Percentiles rank a stretch among this genome's conserved stretches.
Conservation (phyloP, 2,113 vertebrate genomes). For the Ancistrus triradiatus region DNA sequence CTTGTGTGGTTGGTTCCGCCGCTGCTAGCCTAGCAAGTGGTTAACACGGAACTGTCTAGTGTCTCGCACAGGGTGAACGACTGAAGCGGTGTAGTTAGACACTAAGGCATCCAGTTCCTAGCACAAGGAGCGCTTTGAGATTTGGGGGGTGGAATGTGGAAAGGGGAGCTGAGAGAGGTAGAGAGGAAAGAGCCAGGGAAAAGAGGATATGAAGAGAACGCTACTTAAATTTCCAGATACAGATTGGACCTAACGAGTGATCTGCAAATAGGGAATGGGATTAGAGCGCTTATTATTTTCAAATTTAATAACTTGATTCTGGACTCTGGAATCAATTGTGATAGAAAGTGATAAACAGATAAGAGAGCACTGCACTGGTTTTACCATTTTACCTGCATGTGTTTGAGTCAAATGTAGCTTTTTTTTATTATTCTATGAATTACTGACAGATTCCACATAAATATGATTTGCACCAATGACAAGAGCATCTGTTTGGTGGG, state of each 20-base stretch:
- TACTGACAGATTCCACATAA: too few relatives aligned
- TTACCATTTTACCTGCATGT: too few relatives aligned
- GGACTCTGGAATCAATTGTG: too few relatives aligned
- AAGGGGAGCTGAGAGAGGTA: conserved; percentile 14
- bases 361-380: too few relatives aligned
- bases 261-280: too few relatives aligned
- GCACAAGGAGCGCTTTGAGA: conserved; percentile 41
- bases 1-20: conserved; percentile 10
- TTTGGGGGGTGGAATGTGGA: conserved; percentile 1
- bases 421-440: too few relatives aligned
- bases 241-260: not conserved
- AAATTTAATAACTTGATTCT: too few relatives aligned
- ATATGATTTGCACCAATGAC: too few relatives aligned
- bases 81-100: conserved; percentile 39
- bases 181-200: not conserved
- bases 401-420: too few relatives aligned
- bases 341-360: too few relatives aligned
- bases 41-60: not conserved
- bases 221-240: not conserved
- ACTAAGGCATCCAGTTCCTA: conserved; percentile 18
- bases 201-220: not conserved
- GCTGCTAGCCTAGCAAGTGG: conserved; percentile 6
- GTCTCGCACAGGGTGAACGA: not conserved
- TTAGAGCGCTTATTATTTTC: too few relatives aligned
- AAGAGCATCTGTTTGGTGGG: too few relatives aligned